These are phyloP conservation scores for Lemur catta DNA, from an alignment of 2,797 vertebrate species.

Conservation along the genomic window DNA sequence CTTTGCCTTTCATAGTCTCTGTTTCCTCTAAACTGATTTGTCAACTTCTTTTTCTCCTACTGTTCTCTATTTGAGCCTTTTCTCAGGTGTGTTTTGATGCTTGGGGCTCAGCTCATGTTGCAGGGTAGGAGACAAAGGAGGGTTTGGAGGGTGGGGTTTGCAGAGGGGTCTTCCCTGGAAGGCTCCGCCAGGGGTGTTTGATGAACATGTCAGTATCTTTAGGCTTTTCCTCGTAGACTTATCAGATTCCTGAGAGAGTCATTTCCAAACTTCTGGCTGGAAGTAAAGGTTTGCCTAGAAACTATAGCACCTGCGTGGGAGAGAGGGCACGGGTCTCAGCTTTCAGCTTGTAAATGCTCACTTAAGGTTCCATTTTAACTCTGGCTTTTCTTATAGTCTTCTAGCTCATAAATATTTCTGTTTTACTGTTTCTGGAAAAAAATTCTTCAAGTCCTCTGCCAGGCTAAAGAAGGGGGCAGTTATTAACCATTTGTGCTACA, in stretches of 20 bases:
- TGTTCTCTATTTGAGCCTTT: too few relatives aligned
- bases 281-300: not conserved
- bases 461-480: not conserved
- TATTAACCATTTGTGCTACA: not conserved
- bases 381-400: not conserved
- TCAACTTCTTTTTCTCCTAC: too few relatives aligned
- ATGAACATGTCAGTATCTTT: not conserved
- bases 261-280: not conserved
- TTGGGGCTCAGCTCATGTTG: too few relatives aligned
- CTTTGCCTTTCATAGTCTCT: not conserved
- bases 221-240: not conserved
- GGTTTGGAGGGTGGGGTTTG: not conserved
- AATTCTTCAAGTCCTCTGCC: not conserved
- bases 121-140: too few relatives aligned
- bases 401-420: not conserved
- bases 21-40: not conserved
- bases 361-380: not conserved
- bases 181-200: not conserved
- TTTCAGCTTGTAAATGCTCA: not conserved
- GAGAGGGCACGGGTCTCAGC: fast-evolving
- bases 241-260: not conserved
- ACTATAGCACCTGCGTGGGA: not conserved
- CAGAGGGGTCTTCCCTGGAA: not conserved
- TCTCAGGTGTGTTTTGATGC: too few relatives aligned
- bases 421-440: not conserved